Base-by-base conservation (phyloP, 2,888 invertebrate genomes). In the Sepioteuthis lessoniana region DNA sequence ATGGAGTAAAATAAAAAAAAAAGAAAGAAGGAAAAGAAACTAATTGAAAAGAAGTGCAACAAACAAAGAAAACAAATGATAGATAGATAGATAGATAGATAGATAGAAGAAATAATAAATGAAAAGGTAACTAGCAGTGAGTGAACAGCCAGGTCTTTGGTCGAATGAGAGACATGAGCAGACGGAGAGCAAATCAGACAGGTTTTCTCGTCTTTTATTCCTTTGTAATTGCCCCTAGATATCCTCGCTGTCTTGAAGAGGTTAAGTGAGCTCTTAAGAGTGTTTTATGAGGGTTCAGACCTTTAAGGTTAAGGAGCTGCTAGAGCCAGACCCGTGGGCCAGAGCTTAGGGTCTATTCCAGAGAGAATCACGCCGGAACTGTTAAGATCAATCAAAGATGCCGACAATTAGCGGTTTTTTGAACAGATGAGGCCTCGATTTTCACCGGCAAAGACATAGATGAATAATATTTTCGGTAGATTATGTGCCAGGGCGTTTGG, bases 221-320 rank as follows among this genome's bases (percentile, higher is more conserved):
- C 60, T 31, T 60, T 60, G 60, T 76, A 76, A 76, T 35, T 76
- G 76, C 76, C 76, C 35, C 76, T 76, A 76, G 76, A 76, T 76
- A 76, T 76, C 76, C 76, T 76, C 76, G n/a, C 35, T n/a, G 76
- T 76, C 76, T 76, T 76, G n/a, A 76, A 76, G 76, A 76, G 76
- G 76, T 76, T 76, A 76, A 76, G 76, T 76, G 76, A n/a, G n/a
- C 76, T 42, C 42, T 76, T 35, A 76, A 76, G 76, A 76, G 76
- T 76, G 76, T 76, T 76, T 76, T 76, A 76, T 76, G 76, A 76
- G 76, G 76, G 76, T 76, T n/a, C n/a, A 76, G 76, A 76, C 76
- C 76, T 76, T 76, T 76, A 76, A n/a, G 76, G 76, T 76, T 76
- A 76, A 76, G 76, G 76, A 76, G 76, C 76, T 76, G 76, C 3